These are phyloP conservation scores for Gallinago media DNA, from an alignment of 2,113 vertebrate genomes.

Conservation along the genomic window DNA sequence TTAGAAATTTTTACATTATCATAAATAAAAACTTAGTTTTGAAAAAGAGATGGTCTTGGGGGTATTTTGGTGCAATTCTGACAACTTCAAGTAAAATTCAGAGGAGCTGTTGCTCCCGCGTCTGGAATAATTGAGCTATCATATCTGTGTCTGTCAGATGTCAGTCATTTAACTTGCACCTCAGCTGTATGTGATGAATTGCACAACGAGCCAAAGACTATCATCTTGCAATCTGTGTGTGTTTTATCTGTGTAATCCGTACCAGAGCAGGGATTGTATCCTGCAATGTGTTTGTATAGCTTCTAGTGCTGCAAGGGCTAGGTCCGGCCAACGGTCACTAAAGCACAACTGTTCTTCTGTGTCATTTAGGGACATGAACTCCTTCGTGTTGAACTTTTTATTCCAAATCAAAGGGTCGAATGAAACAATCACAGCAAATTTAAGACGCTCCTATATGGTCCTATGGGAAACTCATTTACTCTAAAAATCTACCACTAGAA, in stretches of 20 bases:
- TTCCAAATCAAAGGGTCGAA: background rate
- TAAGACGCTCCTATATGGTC: background rate
- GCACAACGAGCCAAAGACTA: background rate
- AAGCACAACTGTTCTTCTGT: background rate
- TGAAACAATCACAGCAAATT: background rate
- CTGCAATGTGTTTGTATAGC: background rate
- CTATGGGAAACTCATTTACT: background rate
- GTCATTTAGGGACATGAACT: background rate
- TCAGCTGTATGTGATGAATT: slow-evolving; percentile 12
- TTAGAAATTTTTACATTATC: slow-evolving; percentile 15
- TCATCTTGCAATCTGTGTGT: background rate
- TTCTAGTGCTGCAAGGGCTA: background rate
- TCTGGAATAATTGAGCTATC: slow-evolving; percentile 53
- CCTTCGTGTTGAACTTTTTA: background rate
- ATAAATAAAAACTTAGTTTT: slow-evolving; percentile 18
- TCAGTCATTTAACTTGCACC: slow-evolving; percentile 42
- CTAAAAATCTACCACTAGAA: background rate
- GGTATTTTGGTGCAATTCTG: background rate
- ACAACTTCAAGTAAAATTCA: slow-evolving; percentile 12
- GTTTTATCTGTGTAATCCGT: background rate
- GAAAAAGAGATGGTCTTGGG: background rate
- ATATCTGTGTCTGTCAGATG: slow-evolving; percentile 57
- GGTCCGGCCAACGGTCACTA: background rate
- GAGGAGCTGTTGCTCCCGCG: background rate
- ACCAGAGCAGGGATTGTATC: background rate